Conservation (phyloP, 2,888 invertebrate genomes). For the Conistra vaccinii region DNA sequence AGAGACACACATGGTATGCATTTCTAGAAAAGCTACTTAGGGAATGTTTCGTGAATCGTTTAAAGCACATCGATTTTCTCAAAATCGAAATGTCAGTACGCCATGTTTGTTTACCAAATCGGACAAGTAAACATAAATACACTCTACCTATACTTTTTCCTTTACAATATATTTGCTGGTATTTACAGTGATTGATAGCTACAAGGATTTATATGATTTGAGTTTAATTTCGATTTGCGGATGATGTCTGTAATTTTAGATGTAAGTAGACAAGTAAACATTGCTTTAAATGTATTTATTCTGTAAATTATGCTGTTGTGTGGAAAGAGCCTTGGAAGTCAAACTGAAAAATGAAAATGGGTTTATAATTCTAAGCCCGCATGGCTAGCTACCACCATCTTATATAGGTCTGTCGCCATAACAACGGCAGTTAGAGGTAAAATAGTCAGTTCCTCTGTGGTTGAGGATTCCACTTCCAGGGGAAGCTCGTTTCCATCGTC, state of each 20-base stretch:
- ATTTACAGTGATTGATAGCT: constrained; percentile 30
- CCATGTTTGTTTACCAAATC: constrained; percentile 1
- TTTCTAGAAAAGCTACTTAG: neutral
- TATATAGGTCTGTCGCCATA: too few relatives aligned
- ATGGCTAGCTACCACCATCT: too few relatives aligned
- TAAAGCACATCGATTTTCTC: neutral
- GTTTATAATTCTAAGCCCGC: too few relatives aligned
- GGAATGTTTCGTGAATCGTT: neutral
- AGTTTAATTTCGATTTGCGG: neutral
- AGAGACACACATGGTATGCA: too few relatives aligned
- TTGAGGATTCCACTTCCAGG: too few relatives aligned
- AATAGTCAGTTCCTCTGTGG: too few relatives aligned
- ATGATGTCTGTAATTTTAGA: constrained; percentile 8
- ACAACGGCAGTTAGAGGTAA: too few relatives aligned
- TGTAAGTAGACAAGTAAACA: constrained; percentile 1
- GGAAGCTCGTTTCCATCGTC: too few relatives aligned
- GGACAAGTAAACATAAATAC: neutral
- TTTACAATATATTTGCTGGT: constrained; percentile 5
- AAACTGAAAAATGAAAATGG: neutral
- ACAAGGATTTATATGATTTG: constrained; percentile 17
- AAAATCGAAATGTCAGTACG: constrained; percentile 7
- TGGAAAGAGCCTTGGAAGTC: neutral
- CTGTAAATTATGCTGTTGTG: neutral
- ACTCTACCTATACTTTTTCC: neutral
- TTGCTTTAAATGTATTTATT: neutral